A percentile compares a stretch with the other conserved stretches of the same genome.
Evolutionary conservation across 1,140 invertebrate genomes (phyloP).

Genomic region (Elymnias hypermnestra): DNA sequence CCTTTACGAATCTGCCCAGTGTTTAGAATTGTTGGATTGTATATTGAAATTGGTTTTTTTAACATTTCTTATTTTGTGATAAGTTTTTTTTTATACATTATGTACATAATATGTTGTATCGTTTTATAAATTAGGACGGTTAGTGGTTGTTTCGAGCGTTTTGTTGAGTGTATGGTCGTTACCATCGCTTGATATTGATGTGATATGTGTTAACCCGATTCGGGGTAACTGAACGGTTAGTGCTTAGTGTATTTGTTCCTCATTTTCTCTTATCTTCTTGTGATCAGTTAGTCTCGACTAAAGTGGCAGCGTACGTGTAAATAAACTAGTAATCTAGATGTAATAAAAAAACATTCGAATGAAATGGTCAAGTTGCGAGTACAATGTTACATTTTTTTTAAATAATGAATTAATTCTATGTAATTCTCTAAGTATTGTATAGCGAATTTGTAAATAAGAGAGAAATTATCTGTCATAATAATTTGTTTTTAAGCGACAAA

Average conservation of each 20-base stretch:
- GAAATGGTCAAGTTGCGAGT: slow-evolving; percentile 64
- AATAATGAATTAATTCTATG: no score
- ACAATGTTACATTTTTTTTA: slow-evolving; percentile 72
- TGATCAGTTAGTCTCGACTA: slow-evolving; percentile 71
- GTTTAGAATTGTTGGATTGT: slow-evolving; percentile 66
- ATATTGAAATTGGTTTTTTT: slow-evolving; percentile 42
- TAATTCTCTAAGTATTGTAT: no score
- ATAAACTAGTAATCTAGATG: slow-evolving; percentile 49
- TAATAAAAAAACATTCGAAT: slow-evolving; percentile 58
- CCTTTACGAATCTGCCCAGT: slow-evolving; percentile 71
- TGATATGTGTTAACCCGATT: slow-evolving; percentile 53
- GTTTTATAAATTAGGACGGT: slow-evolving; percentile 33
- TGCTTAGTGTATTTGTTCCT: slow-evolving; percentile 71
- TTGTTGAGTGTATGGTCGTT: slow-evolving; percentile 14
- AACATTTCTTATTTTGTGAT: slow-evolving; percentile 60
- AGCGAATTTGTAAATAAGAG: slow-evolving; percentile 73
- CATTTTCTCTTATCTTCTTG: slow-evolving; percentile 59
- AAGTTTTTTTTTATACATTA: slow-evolving; percentile 53
- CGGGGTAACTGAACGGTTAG: slow-evolving; percentile 53
- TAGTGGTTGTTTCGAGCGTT: slow-evolving; percentile 43
- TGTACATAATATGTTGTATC: slow-evolving; percentile 63
- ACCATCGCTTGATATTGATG: slow-evolving; percentile 46
- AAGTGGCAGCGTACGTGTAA: slow-evolving; percentile 50
- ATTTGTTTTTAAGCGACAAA: slow-evolving; percentile 69
- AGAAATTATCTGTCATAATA: slow-evolving; percentile 73